Percentiles rank a stretch among this genome's conserved stretches.
phyloP scores from a whole-genome alignment of 2,113 vertebrate species.

The Chiloscyllium plagiosum region DNA sequence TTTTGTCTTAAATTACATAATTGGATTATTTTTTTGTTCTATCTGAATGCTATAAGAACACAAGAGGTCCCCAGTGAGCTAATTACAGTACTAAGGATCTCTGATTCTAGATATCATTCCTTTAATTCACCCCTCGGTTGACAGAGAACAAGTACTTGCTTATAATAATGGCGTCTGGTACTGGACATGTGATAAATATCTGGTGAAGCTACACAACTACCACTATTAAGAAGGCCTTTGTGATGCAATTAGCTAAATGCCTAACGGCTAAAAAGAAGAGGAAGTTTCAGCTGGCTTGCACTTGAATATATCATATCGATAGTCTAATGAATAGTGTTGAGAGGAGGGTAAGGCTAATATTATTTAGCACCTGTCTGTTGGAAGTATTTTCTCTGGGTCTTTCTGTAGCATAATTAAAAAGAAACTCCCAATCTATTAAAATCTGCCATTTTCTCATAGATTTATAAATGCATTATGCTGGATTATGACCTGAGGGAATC shows the following conservation, averaged over 20 bases:
- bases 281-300: background rate
- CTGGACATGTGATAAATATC: background rate
- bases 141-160: background rate
- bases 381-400: background rate
- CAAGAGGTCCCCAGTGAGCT: slow-evolving; percentile 29
- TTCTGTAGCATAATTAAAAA: background rate
- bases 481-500: too few species aligned
- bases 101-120: background rate
- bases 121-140: background rate
- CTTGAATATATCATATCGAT: background rate
- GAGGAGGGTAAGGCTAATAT: background rate
- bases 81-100: background rate
- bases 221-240: background rate
- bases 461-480: too few species aligned
- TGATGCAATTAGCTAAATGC: background rate
- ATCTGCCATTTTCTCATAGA: too few species aligned
- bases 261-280: background rate
- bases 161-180: background rate
- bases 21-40: background rate
- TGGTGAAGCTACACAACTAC: background rate
- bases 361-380: background rate
- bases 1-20: background rate
- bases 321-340: background rate
- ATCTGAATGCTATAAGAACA: background rate
- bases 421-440: too few species aligned